Evolutionary conservation across 2,113 vertebrate species (phyloP), one percentile per base, ranked within the genome.

Genomic region (Tiliqua scincoides): DNA sequence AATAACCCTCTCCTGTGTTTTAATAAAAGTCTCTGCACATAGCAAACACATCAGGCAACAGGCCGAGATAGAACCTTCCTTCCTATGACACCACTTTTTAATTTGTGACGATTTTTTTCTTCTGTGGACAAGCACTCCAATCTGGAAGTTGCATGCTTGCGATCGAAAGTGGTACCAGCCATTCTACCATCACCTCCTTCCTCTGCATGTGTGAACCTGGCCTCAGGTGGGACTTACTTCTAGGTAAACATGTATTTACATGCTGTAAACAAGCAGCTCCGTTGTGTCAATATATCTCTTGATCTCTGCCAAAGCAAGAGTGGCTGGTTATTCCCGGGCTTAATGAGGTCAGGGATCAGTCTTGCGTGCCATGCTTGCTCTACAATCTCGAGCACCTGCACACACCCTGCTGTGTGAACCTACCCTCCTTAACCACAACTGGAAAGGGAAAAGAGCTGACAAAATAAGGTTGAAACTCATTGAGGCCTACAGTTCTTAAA

Each of bases 371-470:
- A 84, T 30, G 6, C 40, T 27, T n/a, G 27, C 73, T 27, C 4
- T 21, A 8, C 43, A 25, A 4, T 65, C 83, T 76, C 83, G 76
- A n/a, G 61, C 83, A 84, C n/a, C 61, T 75, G 73, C 25, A 67
- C 83, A 84, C 83, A 61, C 83, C 83, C 83, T 76, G 73, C n/a
- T 52, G n/a, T 4, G n/a, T 59, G 54, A 57, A 37, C 54, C 81
- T 54, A 11, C 20, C 14, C 23, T 37, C 14, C 52, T 82, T 21
- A 25, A 37, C 10, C 25, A 43, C 72, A 63, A 4, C 48, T 65
- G 83, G 52, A 73, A 48, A 2, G 10, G 15, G 1, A n/a, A 27
- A 23, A 21, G n/a, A 63, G 15, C 6, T 63, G 35, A 18, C 37
- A 25, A 8, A 15, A 35, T 3, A 48, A 62, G 57, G 32, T 6